phyloP scores from a whole-genome alignment of 2,888 invertebrate species.

The Polymixis flavicincta region DNA sequence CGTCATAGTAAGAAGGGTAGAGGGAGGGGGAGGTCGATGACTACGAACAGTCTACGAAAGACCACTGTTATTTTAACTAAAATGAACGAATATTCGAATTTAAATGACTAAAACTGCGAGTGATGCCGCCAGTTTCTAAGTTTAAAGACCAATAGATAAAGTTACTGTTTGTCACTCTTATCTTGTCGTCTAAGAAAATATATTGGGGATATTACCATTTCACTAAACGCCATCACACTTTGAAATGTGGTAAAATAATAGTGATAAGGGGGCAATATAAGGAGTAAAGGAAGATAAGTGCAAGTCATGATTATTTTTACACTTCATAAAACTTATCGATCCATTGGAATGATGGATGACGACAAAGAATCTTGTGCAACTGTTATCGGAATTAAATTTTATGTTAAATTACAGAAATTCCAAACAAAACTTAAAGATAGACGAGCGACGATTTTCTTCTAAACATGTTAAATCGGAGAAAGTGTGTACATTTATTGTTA shows the following conservation, averaged over 20 bases:
- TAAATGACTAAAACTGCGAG: slow-evolving; percentile 9
- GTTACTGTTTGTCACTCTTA: not conserved
- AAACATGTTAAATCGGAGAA: not conserved
- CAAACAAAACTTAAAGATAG: not conserved
- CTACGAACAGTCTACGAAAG: slow-evolving; percentile 12
- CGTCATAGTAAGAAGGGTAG: slow-evolving; percentile 59
- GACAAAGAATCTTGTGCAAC: not conserved
- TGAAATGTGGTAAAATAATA: not conserved
- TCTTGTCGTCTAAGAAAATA: not conserved
- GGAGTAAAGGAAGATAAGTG: slow-evolving; percentile 23
- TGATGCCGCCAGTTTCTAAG: not conserved
- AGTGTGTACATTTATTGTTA: not conserved
- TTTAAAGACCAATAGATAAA: slow-evolving; percentile 3
- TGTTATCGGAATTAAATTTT: slow-evolving; percentile 10
- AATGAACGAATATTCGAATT: not conserved
- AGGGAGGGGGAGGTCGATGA: slow-evolving; percentile 40
- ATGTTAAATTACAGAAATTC: not conserved
- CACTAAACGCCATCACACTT: not conserved
- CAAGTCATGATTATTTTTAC: slow-evolving; percentile 35
- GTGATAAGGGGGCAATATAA: slow-evolving; percentile 21
- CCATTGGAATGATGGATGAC: slow-evolving; percentile 26
- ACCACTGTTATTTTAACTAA: slow-evolving; percentile 21
- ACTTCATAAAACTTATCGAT: slow-evolving; percentile 35
- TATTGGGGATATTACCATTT: not conserved
- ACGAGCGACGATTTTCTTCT: not conserved